phyloP scores from a whole-genome alignment of 2,113 vertebrate genomes.

The Pollachius pollachius region DNA sequence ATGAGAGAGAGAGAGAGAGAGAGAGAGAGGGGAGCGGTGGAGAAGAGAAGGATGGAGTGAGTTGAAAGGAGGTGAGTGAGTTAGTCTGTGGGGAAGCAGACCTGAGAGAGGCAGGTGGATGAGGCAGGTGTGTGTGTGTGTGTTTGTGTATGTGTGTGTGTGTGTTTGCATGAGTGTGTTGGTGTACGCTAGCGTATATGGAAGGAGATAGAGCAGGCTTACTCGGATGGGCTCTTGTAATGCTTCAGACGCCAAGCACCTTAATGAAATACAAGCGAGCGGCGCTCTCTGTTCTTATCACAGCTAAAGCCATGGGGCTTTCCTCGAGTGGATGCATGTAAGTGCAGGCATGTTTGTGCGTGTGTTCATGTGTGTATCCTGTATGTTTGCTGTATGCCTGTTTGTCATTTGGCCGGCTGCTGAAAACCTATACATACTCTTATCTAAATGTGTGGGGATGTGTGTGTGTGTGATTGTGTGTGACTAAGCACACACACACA shows the following conservation, averaged over 20 bases:
- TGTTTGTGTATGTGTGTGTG: background rate
- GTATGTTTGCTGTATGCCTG: too few relatives aligned
- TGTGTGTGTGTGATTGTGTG: slow-evolving; percentile 16
- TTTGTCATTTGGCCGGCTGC: too few relatives aligned
- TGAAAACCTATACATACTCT: too few relatives aligned
- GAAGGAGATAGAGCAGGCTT: background rate
- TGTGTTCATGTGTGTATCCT: background rate
- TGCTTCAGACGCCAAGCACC: slow-evolving; percentile 42
- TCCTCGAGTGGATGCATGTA: slow-evolving; percentile 34
- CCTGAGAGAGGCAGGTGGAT: too few relatives aligned
- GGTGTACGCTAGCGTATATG: too few relatives aligned
- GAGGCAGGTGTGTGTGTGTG: background rate
- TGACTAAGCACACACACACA: background rate
- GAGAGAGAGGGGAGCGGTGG: background rate
- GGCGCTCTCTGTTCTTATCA: slow-evolving; percentile 36
- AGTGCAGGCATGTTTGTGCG: background rate
- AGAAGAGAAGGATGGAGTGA: background rate
- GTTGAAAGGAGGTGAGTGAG: too few relatives aligned
- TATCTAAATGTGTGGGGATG: background rate
- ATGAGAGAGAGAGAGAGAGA: background rate
- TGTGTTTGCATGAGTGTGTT: too few relatives aligned
- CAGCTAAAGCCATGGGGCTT: slow-evolving; percentile 36
- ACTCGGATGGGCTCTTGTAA: slow-evolving; percentile 32
- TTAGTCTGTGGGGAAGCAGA: too few relatives aligned
- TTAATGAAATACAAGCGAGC: slow-evolving; percentile 52